These are phyloP conservation scores for Hirundo rustica DNA, from an alignment of 2,797 vertebrate species.

Conservation along the genomic window DNA sequence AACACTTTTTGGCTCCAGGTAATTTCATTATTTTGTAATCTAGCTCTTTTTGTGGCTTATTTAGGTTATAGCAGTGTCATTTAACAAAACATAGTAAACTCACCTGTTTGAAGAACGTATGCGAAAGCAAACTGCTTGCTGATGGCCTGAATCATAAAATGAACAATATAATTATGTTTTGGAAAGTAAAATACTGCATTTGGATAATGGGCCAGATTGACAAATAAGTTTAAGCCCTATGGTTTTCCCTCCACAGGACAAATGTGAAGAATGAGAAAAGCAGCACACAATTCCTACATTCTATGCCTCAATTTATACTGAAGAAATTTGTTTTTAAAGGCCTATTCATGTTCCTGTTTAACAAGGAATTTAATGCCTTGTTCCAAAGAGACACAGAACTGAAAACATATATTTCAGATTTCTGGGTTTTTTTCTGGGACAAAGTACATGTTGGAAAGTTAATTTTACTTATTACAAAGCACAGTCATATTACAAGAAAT, in stretches of 20 bases:
- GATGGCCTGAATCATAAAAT: constrained; percentile 85
- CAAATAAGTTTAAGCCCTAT: background rate
- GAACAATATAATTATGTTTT: constrained; percentile 54
- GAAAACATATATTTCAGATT: background rate
- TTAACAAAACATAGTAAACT: constrained; percentile 44
- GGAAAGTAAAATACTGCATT: constrained; percentile 10
- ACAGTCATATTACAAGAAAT: background rate
- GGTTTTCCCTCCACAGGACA: background rate
- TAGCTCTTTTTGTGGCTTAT: background rate
- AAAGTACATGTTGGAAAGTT: background rate
- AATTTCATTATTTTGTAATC: background rate
- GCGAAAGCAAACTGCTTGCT: constrained; percentile 88
- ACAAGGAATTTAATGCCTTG: background rate
- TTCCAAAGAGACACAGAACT: background rate
- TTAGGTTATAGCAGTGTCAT: background rate
- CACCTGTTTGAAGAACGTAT: constrained; percentile 96
- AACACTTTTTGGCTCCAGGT: background rate
- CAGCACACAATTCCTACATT: background rate
- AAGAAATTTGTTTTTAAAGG: background rate
- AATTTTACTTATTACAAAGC: background rate
- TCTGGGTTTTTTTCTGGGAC: background rate
- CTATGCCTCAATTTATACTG: background rate
- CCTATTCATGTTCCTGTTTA: background rate
- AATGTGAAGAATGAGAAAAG: background rate
- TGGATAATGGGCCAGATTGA: background rate